Percentiles rank a stretch among this genome's conserved stretches.
Conservation (phyloP, 1,140 invertebrate genomes). For the Formica exsecta region DNA sequence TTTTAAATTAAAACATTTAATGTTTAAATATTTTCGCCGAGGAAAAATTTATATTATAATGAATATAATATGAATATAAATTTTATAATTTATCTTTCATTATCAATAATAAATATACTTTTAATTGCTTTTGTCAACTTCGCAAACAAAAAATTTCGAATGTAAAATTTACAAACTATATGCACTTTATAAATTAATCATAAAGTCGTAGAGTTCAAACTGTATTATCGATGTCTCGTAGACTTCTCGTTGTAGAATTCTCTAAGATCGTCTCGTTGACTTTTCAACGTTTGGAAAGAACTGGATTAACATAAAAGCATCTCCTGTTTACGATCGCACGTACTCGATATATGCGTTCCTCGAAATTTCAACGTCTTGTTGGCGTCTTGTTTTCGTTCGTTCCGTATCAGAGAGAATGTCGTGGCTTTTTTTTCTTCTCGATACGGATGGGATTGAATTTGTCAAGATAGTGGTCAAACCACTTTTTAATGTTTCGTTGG, state of each 20-base stretch:
- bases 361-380: slow-evolving; percentile 58
- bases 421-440: slow-evolving; percentile 37
- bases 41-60: too few relatives aligned
- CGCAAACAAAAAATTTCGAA: background rate
- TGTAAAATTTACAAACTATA: background rate
- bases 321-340: slow-evolving; percentile 48
- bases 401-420: slow-evolving; percentile 47
- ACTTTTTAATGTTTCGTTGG: slow-evolving; percentile 66
- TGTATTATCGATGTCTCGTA: slow-evolving; percentile 9
- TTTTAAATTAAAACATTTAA: too few relatives aligned
- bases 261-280: slow-evolving; percentile 22
- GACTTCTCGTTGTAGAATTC: background rate
- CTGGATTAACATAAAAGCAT: slow-evolving; percentile 66
- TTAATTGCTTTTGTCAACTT: background rate
- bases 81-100: too few relatives aligned
- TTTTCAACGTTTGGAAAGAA: slow-evolving; percentile 33
- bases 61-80: too few relatives aligned
- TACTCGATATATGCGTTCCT: slow-evolving; percentile 59
- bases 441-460: slow-evolving; percentile 64
- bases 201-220: background rate
- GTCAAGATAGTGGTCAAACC: slow-evolving; percentile 67
- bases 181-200: background rate
- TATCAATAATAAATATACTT: background rate
- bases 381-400: slow-evolving; percentile 56
- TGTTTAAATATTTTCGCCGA: too few relatives aligned